Evolutionary conservation across 2,113 vertebrate genomes (phyloP), one percentile per base, ranked within the genome.

Genomic region (Choloepus hoffmanni): DNA sequence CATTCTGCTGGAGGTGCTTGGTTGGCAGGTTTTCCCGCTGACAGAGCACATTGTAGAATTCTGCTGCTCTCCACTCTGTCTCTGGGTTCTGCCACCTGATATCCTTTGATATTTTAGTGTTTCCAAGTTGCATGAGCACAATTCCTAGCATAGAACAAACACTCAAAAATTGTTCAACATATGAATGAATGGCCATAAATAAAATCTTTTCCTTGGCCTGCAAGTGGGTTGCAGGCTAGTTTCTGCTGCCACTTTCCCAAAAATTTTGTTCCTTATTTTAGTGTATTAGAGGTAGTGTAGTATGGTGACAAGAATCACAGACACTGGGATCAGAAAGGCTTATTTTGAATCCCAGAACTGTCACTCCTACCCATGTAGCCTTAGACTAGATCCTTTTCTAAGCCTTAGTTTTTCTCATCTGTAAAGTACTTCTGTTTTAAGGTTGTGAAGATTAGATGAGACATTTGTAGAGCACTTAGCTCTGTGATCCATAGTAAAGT

Each of bases 161-260:
- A 58, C 89, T 97, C 87, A 79, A 62, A 92, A 84, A 85, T 48
- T 63, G 50, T 76, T 43, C 58, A 95, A 40, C 40, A 33, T 88
- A 11, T 92, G 45, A 62, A 28, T 36, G 12, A 73, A 28, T n/a
- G 60, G 14, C 30, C 84, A 3, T 84, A 70, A 85, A 77, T 74
- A 77, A 92, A 89, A 50, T 78, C 43, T 73, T 60, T n/a, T 87
- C 74, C 48, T 86, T 85, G 78, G n/a, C 48, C 94, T 86, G 1
- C 63, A 76, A 81, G 23, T 58, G 30, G 21, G 10, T 79, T 72
- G 63, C 65, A 73, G 55, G 70, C 40, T 70, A 73, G 76, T 65
- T 28, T 85, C 43, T 85, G n/a, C 28, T 94, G 60, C 70, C 33
- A 78, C 65, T 79, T 77, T 70, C 28, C 82, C 53, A 28, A 16